These are phyloP conservation scores for Simalia tracyae DNA, from an alignment of 2,797 vertebrate species.

Conservation along the genomic window DNA sequence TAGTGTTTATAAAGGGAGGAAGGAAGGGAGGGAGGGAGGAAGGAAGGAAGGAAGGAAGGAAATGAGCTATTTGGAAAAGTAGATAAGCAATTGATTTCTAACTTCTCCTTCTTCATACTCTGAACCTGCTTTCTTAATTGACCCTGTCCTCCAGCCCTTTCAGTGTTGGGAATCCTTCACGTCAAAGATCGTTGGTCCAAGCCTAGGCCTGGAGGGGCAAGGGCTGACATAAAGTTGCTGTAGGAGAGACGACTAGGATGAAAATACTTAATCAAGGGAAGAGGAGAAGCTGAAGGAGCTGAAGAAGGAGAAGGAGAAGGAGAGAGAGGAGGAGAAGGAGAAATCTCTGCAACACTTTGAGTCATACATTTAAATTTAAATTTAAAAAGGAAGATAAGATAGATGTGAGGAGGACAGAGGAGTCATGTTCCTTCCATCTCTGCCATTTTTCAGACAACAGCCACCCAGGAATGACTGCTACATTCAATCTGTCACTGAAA, in stretches of 20 bases:
- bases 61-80: too few species aligned
- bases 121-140: too few species aligned
- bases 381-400: background rate
- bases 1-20: too few species aligned
- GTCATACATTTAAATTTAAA: background rate
- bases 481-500: background rate
- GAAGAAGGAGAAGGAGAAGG: accelerated
- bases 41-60: too few species aligned
- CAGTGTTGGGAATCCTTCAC: background rate
- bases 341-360: background rate
- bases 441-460: background rate
- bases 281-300: too few species aligned
- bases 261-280: too few species aligned
- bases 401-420: background rate
- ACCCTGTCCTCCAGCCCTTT: background rate
- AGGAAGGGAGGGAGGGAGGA: too few species aligned
- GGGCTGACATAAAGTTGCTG: background rate
- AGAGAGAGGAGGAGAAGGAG: background rate
- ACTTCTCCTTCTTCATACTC: too few species aligned
- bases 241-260: too few species aligned
- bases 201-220: too few species aligned
- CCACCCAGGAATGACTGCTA: background rate
- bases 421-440: background rate
- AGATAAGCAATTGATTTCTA: too few species aligned
- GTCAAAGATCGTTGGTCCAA: background rate